These are phyloP conservation scores for Neogale vison DNA, from an alignment of 2,113 vertebrate species.

Conservation along the genomic window DNA sequence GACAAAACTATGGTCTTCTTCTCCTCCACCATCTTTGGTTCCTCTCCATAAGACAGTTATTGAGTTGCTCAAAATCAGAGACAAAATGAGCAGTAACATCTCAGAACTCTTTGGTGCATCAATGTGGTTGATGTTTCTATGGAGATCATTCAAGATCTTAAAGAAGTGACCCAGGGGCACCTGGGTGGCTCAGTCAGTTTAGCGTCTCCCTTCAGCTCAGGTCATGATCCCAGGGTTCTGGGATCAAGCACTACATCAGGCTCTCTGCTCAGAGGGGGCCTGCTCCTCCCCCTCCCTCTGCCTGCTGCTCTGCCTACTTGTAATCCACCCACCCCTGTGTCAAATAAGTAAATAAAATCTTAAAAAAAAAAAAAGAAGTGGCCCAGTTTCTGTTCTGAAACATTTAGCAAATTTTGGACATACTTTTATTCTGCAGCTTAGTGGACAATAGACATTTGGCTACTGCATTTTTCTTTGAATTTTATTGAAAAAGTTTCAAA, in stretches of 20 bases:
- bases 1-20: too few relatives aligned
- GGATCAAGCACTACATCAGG: too few relatives aligned
- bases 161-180: not conserved
- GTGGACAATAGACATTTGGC: not conserved
- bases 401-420: not conserved
- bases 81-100: not conserved
- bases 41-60: not conserved
- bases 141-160: not conserved
- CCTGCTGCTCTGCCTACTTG: too few relatives aligned
- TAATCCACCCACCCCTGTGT: too few relatives aligned
- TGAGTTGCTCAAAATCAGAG: not conserved
- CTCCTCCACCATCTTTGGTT: too few relatives aligned
- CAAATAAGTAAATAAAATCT: too few relatives aligned
- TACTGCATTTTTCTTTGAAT: not conserved
- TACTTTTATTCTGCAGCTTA: not conserved
- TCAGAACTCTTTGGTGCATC: not conserved
- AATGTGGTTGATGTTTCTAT: not conserved
- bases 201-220: too few relatives aligned
- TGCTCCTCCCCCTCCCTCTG: too few relatives aligned
- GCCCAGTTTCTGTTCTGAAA: not conserved
- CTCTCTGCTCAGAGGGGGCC: too few relatives aligned
- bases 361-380: too few relatives aligned
- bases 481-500: constrained; percentile 19
- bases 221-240: too few relatives aligned
- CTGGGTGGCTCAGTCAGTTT: too few relatives aligned